phyloP scores from a whole-genome alignment of 2,797 vertebrate species.

The Sebastes kiyomatsui region DNA sequence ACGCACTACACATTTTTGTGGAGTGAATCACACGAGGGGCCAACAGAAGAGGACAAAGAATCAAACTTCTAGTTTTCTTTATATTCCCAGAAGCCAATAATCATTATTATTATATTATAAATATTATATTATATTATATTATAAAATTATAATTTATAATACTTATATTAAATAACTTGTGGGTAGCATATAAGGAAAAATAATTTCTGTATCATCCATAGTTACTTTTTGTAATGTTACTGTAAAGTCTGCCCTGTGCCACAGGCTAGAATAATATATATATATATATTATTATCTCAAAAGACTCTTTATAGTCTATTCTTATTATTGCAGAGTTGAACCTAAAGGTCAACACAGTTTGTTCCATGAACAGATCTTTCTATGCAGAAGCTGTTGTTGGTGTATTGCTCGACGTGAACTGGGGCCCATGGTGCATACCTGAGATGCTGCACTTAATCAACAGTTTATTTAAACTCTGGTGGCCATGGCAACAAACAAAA shows the following conservation, averaged over 20 bases:
- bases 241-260: background rate
- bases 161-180: slow-evolving; percentile 90
- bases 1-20: background rate
- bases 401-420: slow-evolving; percentile 28
- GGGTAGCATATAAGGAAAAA: slow-evolving; percentile 76
- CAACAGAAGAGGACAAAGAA: background rate
- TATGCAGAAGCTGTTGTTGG: slow-evolving; percentile 17
- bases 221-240: background rate
- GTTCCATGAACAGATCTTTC: slow-evolving; percentile 21
- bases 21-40: background rate
- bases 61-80: background rate
- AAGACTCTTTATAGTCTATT: background rate
- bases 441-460: slow-evolving; percentile 56
- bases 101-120: no score
- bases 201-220: background rate
- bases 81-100: background rate
- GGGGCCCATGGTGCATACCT: slow-evolving; percentile 41
- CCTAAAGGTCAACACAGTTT: background rate
- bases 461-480: slow-evolving; percentile 55
- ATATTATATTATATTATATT: no score
- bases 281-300: background rate
- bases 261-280: background rate
- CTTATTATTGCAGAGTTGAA: background rate
- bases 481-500: slow-evolving; percentile 59
- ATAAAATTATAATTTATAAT: no score